Base-by-base conservation (phyloP, 2,888 invertebrate genomes). In the Hedychridium roseum region DNA sequence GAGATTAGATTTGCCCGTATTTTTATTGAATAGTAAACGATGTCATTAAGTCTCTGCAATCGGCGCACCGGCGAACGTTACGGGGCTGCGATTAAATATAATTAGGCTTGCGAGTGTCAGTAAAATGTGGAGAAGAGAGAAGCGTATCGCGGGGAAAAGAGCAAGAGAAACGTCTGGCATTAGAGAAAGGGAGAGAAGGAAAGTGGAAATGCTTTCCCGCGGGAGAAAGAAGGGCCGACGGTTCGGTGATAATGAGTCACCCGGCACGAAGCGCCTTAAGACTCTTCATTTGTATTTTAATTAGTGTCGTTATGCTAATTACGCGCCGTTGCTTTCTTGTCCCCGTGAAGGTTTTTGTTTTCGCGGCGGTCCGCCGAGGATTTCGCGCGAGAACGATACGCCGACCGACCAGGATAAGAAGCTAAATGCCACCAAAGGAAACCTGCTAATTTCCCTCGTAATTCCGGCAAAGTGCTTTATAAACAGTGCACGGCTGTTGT, bases 211-310 rank as follows among this genome's bases (percentile, higher is more conserved):
- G 41, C 9, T 35, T 39, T 41, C 59, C 54, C 54, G 48, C 32
- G 62, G 54, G 54, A 61, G 54, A 57, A 41, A 53, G 53, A 50
- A 48, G 58, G 48, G 16, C 57, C 56, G 66, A 66, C 65, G 60
- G 57, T 64, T 66, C 58, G 60, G 70, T 63, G 76, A 77, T 78
- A 76, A 78, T 78, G 77, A 76, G 74, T 76, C 74, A 71, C 63
- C 70, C 61, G 57, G 77, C 77, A 69, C 68, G 78, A 78, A 80
- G 76, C 80, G 79, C 82, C 84, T 84, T 84, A 84, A 84, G 82
- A 84, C 83, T 84, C 84, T 85, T 85, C 85, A 85, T 85, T 85
- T 85, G 84, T 85, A 85, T 85, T 85, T 86, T 86, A 86, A 86
- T 86, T 85, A 85, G 85, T 82, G 83, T 85, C 85, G 85, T 86